Conservation (phyloP, 2,888 invertebrate genomes). For the Mystacides longicornis region DNA sequence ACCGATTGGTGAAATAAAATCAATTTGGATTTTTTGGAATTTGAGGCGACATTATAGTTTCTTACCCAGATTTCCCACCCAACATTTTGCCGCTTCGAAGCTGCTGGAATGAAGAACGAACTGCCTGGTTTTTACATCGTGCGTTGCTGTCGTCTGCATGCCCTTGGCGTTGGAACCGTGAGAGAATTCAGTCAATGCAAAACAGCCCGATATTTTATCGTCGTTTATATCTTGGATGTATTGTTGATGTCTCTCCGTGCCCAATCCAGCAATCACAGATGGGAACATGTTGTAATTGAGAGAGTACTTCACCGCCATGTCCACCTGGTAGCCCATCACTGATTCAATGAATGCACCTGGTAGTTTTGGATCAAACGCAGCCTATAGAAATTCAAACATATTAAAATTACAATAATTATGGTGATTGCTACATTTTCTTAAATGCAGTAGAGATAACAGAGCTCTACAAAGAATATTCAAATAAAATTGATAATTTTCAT, state of each 20-base stretch:
- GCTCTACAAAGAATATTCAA: too few species aligned
- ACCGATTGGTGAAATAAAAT: neutral
- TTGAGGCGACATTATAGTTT: neutral
- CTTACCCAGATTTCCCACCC: conserved; percentile 71
- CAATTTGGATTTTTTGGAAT: neutral
- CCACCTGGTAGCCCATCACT: conserved; percentile 53
- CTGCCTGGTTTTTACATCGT: conserved; percentile 61
- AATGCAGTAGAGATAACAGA: neutral
- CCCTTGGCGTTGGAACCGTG: conserved; percentile 88
- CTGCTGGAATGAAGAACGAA: conserved; percentile 81
- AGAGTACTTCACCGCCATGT: conserved; percentile 57
- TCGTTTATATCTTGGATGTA: conserved; percentile 41
- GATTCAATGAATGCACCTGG: conserved; percentile 47
- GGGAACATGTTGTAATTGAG: conserved; percentile 61
- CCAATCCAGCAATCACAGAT: conserved; percentile 56
- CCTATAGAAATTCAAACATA: conserved; percentile 5
- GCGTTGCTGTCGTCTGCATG: conserved; percentile 81
- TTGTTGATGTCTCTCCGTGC: conserved; percentile 54
- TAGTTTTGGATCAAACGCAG: conserved; percentile 34
- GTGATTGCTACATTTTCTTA: neutral
- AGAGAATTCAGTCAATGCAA: conserved; percentile 81
- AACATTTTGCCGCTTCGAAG: conserved; percentile 88
- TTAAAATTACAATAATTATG: neutral
- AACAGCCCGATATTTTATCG: conserved; percentile 49
- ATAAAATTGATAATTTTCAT: too few species aligned